Conservation (phyloP, 2,797 vertebrate species). For the Ctenopoma multispine region DNA sequence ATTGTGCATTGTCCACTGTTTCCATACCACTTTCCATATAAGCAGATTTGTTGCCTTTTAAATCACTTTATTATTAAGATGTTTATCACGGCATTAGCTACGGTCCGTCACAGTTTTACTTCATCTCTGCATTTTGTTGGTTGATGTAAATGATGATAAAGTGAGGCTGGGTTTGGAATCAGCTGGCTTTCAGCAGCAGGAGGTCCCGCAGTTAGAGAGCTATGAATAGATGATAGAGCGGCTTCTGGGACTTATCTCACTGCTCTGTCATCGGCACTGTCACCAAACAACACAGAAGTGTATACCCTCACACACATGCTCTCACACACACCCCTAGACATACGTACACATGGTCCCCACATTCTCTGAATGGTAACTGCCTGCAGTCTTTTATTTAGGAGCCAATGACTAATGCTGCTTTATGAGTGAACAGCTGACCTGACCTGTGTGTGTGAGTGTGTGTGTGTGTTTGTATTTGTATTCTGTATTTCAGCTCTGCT, state of each 20-base stretch:
- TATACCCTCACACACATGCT: conserved; percentile 34
- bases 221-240: conserved; percentile 74
- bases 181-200: conserved; percentile 69
- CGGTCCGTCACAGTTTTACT: conserved; percentile 53
- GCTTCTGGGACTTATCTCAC: conserved; percentile 67
- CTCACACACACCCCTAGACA: conserved; percentile 11
- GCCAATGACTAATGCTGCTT: conserved; percentile 54
- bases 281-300: conserved; percentile 59
- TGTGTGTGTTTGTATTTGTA: conserved; percentile 18
- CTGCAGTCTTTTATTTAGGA: conserved; percentile 58
- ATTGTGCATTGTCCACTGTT: conserved; percentile 26
- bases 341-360: conserved; percentile 64
- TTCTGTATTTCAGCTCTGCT: conserved; percentile 27
- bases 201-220: conserved; percentile 54
- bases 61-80: conserved; percentile 58
- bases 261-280: conserved; percentile 69
- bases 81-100: conserved; percentile 62
- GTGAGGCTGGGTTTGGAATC: conserved; percentile 50
- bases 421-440: conserved; percentile 61
- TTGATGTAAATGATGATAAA: conserved; percentile 70
- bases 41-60: conserved; percentile 54
- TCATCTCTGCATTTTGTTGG: conserved; percentile 48
- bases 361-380: conserved; percentile 64
- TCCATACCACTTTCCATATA: conserved; percentile 15
- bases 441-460: conserved; percentile 36